A percentile compares a stretch with the other conserved stretches of the same genome.
These are phyloP conservation scores for Coracopsis vasa DNA, from an alignment of 2,113 vertebrate species.

Conservation along the genomic window DNA sequence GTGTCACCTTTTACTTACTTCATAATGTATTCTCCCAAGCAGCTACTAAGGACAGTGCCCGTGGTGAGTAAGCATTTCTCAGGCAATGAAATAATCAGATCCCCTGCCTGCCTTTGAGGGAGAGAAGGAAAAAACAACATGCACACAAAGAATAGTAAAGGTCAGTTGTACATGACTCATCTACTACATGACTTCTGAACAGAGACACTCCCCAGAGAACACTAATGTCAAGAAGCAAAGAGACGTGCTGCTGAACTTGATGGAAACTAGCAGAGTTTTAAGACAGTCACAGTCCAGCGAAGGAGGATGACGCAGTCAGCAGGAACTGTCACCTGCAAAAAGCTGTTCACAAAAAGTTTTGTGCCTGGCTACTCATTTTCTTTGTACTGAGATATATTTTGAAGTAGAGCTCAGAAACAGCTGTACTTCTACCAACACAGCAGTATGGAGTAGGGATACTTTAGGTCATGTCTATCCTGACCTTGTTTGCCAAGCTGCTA, in stretches of 20 bases:
- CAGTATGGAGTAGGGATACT: not conserved
- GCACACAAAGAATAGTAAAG: not conserved
- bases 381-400: not conserved
- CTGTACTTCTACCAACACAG: not conserved
- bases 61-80: constrained; percentile 91
- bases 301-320: not conserved
- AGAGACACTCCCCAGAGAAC: not conserved
- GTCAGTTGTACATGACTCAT: not conserved
- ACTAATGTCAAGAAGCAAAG: not conserved
- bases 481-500: not conserved
- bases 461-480: not conserved
- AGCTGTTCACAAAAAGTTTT: not conserved
- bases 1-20: constrained; percentile 75
- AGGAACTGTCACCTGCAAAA: not conserved
- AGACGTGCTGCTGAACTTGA: not conserved
- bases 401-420: not conserved
- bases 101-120: constrained; percentile 80
- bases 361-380: not conserved
- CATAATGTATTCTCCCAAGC: constrained; percentile 81
- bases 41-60: constrained; percentile 81
- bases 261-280: not conserved
- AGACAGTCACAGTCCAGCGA: not conserved
- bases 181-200: not conserved
- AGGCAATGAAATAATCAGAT: constrained; percentile 86
- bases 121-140: not conserved